Base-by-base conservation (phyloP, 92 coral and sea anemone species). In the Porites evermanni region DNA sequence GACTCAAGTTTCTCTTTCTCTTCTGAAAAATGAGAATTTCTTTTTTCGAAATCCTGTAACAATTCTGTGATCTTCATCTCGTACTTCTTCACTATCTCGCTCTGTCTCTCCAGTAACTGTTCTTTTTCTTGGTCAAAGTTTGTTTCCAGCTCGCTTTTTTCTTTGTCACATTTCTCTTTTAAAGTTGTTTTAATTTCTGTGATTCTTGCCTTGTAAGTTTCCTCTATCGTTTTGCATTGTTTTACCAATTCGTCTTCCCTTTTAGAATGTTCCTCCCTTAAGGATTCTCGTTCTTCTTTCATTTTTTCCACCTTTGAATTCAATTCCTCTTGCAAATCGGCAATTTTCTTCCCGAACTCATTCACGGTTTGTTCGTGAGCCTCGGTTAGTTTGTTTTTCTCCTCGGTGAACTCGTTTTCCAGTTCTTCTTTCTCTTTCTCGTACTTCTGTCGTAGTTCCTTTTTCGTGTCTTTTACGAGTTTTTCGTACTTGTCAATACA, bases 21-120 rank as follows among this genome's bases (percentile, higher is more conserved):
- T 13, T 75, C 81, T 21, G 70, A 18, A 64, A 84, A 74, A 44
- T 75, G 82, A 19, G 88, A 63, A 84, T 7, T 75, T 53, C 88
- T 75, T 38, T 67, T 92, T 63, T 91, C 94, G n/a, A 67, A 80
- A 9, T 91, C 92, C 38, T 91, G 79, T 20, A 83, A 80, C 81
- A 61, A 29, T 72, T 80, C 90, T 23, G 70, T 81, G 21, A 82
- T 91, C 77, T 76, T 77, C 19, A 68, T 67, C 16, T 74, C 80
- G 53, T 75, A 75, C 73, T 88, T 82, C 79, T 88, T 88, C 4
- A 80, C 88, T 66, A 75, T 82, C 26, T 82, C 83, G 26, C 88
- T 74, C 61, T 74, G 75, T 68, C 78, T 74, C 14, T 82, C 80
- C 18, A 70, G 64, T 6, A 89, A 51, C 73, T 81, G 84, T 72